These are phyloP conservation scores for Aulostomus chinensis DNA, from an alignment of 2,797 vertebrate species.

Conservation along the genomic window DNA sequence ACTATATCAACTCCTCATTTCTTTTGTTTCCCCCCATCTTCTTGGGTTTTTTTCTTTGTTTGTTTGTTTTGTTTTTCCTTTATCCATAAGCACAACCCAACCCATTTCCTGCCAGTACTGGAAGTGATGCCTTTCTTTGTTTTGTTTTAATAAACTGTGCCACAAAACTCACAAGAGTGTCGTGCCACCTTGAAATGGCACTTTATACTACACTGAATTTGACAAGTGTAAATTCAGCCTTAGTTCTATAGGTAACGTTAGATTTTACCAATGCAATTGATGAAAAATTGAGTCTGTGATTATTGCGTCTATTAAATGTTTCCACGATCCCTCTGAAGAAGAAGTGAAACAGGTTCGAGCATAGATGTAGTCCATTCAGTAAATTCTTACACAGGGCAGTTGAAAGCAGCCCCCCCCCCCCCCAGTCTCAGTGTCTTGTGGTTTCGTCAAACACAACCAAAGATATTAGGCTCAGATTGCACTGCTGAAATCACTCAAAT, in stretches of 20 bases:
- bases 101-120: conserved; percentile 78
- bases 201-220: conserved; percentile 63
- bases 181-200: conserved; percentile 57
- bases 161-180: conserved; percentile 78
- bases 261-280: conserved; percentile 35
- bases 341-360: conserved; percentile 18
- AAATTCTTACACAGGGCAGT: conserved; percentile 14
- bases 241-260: conserved; percentile 37
- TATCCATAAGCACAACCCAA: conserved; percentile 75
- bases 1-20: conserved; percentile 56
- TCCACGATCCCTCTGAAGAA: neutral
- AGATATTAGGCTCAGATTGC: conserved; percentile 27
- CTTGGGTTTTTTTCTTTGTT: conserved; percentile 6
- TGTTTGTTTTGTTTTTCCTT: conserved; percentile 22
- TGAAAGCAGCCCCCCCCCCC: no score
- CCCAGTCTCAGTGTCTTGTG: conserved; percentile 13
- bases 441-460: conserved; percentile 31
- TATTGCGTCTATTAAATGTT: conserved; percentile 22
- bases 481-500: conserved; percentile 5
- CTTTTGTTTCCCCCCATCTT: no score
- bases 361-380: conserved; percentile 20
- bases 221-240: conserved; percentile 62
- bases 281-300: conserved; percentile 27
- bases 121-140: conserved; percentile 82
- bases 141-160: conserved; percentile 73